Evolutionary conservation across 2,888 invertebrate genomes (phyloP).

Genomic region (Melanostoma scalare): DNA sequence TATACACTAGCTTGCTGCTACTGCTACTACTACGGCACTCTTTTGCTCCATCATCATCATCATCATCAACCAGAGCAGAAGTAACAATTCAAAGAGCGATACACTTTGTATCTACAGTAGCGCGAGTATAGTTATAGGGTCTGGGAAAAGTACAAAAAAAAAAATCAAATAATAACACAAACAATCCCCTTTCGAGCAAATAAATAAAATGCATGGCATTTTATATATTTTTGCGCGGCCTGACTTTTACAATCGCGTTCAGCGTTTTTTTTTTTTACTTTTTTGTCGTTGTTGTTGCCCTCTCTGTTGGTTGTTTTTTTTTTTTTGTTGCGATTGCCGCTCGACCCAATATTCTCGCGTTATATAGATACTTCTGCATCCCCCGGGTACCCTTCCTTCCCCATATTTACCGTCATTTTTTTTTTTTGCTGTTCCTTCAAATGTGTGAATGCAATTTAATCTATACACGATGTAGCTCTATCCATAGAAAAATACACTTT

Average conservation of each 20-base stretch:
- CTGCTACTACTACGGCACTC: slow-evolving; percentile 11
- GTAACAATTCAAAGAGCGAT: slow-evolving; percentile 62
- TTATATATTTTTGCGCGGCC: slow-evolving; percentile 59
- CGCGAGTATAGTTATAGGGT: slow-evolving; percentile 33
- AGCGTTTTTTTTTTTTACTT: slow-evolving; percentile 35
- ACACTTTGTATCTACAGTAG: slow-evolving; percentile 49
- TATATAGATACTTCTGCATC: slow-evolving; percentile 44
- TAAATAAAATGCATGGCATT: slow-evolving; percentile 71
- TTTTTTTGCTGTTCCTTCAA: slow-evolving; percentile 9
- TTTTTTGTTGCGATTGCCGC: slow-evolving; percentile 33
- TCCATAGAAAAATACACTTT: slow-evolving; percentile 42
- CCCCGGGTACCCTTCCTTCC: slow-evolving; percentile 36
- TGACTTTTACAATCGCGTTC: slow-evolving; percentile 68
- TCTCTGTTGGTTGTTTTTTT: slow-evolving; percentile 15
- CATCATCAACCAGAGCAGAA: slow-evolving; percentile 44
- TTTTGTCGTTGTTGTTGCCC: slow-evolving; percentile 1
- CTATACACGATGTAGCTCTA: slow-evolving; percentile 52
- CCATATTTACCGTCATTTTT: slow-evolving; percentile 21
- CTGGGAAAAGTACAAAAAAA: slow-evolving; percentile 41
- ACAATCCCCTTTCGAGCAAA: slow-evolving; percentile 60
- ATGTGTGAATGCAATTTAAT: slow-evolving; percentile 70
- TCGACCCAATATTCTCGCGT: slow-evolving; percentile 50
- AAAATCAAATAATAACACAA: slow-evolving; percentile 63
- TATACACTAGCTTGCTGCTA: slow-evolving; percentile 34
- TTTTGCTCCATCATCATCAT: slow-evolving; percentile 51